Evolutionary conservation across 1,140 invertebrate genomes (phyloP).

Genomic region (Gerris buenoi): DNA sequence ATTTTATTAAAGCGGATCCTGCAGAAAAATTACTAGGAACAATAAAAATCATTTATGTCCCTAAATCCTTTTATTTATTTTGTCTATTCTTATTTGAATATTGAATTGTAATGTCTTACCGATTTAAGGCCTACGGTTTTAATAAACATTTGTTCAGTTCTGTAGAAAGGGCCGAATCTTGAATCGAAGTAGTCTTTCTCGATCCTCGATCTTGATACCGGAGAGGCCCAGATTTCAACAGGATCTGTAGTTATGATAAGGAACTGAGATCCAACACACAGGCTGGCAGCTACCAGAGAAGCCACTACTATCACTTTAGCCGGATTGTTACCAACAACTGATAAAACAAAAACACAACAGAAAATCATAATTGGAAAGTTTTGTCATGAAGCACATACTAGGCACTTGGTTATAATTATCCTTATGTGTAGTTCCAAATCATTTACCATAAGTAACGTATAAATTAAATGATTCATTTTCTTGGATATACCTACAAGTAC

Average conservation of each 20-base stretch:
- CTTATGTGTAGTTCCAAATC: too few species aligned
- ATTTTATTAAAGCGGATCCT: too few species aligned
- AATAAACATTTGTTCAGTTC: constrained; percentile 76
- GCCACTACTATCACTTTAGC: constrained; percentile 59
- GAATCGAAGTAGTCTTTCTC: constrained; percentile 85
- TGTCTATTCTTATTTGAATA: too few species aligned
- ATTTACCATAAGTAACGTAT: too few species aligned
- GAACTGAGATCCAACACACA: constrained; percentile 48
- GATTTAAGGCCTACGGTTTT: constrained; percentile 44
- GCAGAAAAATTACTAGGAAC: too few species aligned
- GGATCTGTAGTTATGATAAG: constrained; percentile 77
- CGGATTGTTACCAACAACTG: constrained; percentile 62
- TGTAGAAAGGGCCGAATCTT: constrained; percentile 88
- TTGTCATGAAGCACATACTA: too few species aligned
- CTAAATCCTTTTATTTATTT: too few species aligned
- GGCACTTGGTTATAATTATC: too few species aligned
- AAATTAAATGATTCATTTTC: too few species aligned
- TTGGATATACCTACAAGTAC: neutral
- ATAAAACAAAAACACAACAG: too few species aligned
- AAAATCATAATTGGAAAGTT: too few species aligned
- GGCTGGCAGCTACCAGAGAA: constrained; percentile 36
- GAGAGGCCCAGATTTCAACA: constrained; percentile 90
- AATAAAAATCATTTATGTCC: too few species aligned
- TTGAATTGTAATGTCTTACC: constrained; percentile 25
- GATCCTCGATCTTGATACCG: constrained; percentile 60